Percentiles rank a stretch among this genome's conserved stretches.
Conservation (phyloP, 2,888 invertebrate species). For the Pristionchus mayeri region DNA sequence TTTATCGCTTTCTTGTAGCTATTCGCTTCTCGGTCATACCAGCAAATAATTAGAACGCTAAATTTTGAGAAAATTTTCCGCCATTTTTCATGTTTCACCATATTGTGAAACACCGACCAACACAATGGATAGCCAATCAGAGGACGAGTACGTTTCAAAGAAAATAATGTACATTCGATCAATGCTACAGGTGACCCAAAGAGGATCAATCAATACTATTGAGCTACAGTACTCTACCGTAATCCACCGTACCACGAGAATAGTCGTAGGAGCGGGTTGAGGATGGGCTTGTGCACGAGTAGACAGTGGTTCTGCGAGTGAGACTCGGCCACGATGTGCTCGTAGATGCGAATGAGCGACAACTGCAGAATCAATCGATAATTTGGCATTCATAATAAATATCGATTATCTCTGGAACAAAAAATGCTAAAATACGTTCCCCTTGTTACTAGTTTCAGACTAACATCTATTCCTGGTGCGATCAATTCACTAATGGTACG, state of each 20-base stretch:
- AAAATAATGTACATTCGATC: neutral
- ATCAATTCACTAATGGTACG: too few relatives aligned
- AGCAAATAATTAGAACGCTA: too few relatives aligned
- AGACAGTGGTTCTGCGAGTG: conserved; percentile 78
- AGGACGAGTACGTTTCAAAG: neutral
- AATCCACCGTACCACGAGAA: conserved; percentile 82
- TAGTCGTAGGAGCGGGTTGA: conserved; percentile 88
- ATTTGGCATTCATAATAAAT: neutral
- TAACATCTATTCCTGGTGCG: too few relatives aligned
- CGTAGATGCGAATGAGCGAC: conserved; percentile 62
- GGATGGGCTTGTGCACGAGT: conserved; percentile 90
- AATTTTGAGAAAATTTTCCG: too few relatives aligned
- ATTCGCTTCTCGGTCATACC: too few relatives aligned
- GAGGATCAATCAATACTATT: neutral
- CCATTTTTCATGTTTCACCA: too few relatives aligned
- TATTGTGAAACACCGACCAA: too few relatives aligned
- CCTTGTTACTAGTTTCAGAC: too few relatives aligned
- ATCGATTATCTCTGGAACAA: too few relatives aligned
- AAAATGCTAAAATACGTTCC: neutral
- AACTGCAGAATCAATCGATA: conserved; percentile 49
- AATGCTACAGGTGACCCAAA: neutral
- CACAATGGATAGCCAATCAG: neutral
- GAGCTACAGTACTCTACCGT: neutral
- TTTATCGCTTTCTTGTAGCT: too few relatives aligned
- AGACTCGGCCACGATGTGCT: conserved; percentile 59